A percentile compares a stretch with the other conserved stretches of the same genome.
These are phyloP conservation scores for Astropecten irregularis DNA, from an alignment of 53 echinoderm and acorn worm species.

Conservation along the genomic window DNA sequence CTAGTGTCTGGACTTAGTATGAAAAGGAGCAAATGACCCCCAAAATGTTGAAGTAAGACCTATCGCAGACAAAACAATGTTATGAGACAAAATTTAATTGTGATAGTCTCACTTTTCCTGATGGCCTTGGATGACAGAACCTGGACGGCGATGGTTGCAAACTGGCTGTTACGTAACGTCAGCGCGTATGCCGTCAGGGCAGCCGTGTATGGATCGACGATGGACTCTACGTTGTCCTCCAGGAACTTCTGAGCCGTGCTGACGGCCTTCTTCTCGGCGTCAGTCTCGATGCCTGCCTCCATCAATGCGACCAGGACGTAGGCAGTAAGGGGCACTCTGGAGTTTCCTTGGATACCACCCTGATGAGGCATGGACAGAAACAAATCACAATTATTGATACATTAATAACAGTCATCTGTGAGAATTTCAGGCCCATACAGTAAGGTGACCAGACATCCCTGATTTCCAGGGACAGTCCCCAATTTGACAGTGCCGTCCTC, in stretches of 20 bases:
- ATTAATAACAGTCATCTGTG: too few relatives aligned
- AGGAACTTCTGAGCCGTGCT: conserved; percentile 84
- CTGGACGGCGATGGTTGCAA: conserved; percentile 67
- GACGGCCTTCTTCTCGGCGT: conserved; percentile 70
- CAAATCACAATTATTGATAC: too few relatives aligned
- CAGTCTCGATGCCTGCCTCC: conserved; percentile 79
- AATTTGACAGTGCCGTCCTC: too few relatives aligned
- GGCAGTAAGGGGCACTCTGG: conserved; percentile 86
- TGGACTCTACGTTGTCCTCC: conserved; percentile 74
- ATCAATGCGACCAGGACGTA: conserved; percentile 92
- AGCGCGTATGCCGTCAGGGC: conserved; percentile 90
- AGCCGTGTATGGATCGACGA: conserved; percentile 90
- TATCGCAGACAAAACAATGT: too few relatives aligned
- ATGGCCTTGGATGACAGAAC: conserved; percentile 76
- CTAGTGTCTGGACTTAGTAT: too few relatives aligned
- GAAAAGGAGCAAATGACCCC: too few relatives aligned
- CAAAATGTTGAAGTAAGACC: too few relatives aligned
- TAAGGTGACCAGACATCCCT: too few relatives aligned
- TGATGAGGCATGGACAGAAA: conserved; percentile 11
- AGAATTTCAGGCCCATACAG: too few relatives aligned
- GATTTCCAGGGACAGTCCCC: too few relatives aligned
- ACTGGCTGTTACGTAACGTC: conserved; percentile 73
- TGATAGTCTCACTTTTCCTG: conserved; percentile 55
- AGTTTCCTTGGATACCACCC: conserved; percentile 93
- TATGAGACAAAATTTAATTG: too few relatives aligned